These are phyloP conservation scores for Acanthosoma haemorrhoidale DNA, from an alignment of 2,888 invertebrate genomes.

Conservation along the genomic window DNA sequence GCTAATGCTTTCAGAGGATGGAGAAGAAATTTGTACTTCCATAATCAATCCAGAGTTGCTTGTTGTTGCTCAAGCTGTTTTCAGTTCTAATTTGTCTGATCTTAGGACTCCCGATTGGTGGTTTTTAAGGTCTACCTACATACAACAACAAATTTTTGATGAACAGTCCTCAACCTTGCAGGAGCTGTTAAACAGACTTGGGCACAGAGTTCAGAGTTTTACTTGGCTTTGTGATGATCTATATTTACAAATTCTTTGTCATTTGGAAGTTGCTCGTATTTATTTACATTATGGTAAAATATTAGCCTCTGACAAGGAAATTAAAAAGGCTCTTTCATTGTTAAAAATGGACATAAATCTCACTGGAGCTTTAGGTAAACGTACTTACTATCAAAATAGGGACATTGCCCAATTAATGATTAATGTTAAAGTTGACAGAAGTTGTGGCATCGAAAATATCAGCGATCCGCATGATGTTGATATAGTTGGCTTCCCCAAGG, in stretches of 20 bases:
- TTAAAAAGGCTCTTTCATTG: constrained; percentile 58
- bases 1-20: constrained; percentile 53
- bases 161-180: constrained; percentile 66
- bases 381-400: constrained; percentile 82
- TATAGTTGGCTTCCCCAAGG: constrained; percentile 52
- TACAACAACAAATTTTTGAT: constrained; percentile 72
- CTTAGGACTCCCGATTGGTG: constrained; percentile 54
- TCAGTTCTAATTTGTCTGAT: constrained; percentile 41
- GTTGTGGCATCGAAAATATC: neutral
- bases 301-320: constrained; percentile 61
- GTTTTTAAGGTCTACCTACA: constrained; percentile 64
- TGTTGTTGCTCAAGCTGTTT: constrained; percentile 44
- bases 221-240: constrained; percentile 46
- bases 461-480: constrained; percentile 3
- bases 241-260: constrained; percentile 49
- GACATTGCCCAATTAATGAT: constrained; percentile 72
- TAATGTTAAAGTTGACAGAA: constrained; percentile 33
- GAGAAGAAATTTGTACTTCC: constrained; percentile 63
- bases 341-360: constrained; percentile 65
- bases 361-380: constrained; percentile 74
- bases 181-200: constrained; percentile 53
- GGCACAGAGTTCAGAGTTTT: constrained; percentile 46
- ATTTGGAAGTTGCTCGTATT: constrained; percentile 57
- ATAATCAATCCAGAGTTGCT: constrained; percentile 54
- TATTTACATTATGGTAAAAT: constrained; percentile 70